These are phyloP conservation scores for Sminthurinus aureus DNA, from an alignment of 2,888 invertebrate species.

Conservation along the genomic window DNA sequence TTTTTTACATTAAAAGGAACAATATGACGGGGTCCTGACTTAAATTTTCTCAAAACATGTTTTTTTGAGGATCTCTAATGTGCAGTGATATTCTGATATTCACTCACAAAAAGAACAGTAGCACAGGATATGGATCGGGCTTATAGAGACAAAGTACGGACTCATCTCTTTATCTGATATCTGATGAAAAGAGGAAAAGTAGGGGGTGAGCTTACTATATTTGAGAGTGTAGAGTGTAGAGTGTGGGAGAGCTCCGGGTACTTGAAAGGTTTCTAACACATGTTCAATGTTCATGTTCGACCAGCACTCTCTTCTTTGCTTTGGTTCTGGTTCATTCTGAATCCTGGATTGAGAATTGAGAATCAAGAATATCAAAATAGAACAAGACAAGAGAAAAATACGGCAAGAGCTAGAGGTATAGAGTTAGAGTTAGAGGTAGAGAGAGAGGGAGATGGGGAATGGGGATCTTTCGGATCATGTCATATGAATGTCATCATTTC, in stretches of 20 bases:
- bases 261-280: conserved; percentile 7
- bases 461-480: neutral
- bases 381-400: neutral
- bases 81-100: neutral
- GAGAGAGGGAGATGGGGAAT: too few species aligned
- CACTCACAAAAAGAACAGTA: too few species aligned
- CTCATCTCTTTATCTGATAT: neutral
- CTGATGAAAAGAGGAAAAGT: neutral
- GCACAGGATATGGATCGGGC: neutral
- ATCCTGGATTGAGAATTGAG: too few species aligned
- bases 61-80: too few species aligned
- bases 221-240: neutral
- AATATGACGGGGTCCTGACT: too few species aligned
- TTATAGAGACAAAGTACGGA: neutral
- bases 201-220: neutral
- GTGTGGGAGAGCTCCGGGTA: conserved; percentile 5
- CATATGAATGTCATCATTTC: conserved; percentile 26
- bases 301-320: too few species aligned
- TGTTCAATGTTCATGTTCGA: conserved; percentile 10
- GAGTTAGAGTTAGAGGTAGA: too few species aligned
- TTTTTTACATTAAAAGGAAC: too few species aligned
- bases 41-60: too few species aligned
- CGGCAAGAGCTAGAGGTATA: too few species aligned
- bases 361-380: too few species aligned
- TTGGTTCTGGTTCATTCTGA: too few species aligned